Evolutionary conservation across 2,888 invertebrate genomes (phyloP), one percentile per base, ranked within the genome.

Genomic region (Macrosiphum euphorbiae): DNA sequence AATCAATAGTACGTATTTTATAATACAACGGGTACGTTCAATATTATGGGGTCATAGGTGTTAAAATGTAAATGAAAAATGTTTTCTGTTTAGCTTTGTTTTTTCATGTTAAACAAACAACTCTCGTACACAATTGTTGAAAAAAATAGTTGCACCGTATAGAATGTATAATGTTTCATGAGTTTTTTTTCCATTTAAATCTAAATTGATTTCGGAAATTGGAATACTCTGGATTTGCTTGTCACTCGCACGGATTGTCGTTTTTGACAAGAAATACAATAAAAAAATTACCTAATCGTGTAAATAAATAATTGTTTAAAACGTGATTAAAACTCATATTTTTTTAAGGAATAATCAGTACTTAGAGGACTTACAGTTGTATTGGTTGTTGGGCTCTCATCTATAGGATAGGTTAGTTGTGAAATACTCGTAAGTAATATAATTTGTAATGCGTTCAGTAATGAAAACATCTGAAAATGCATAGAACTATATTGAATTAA

Each of bases 141-240:
- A 78, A 78, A 78, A 78, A 78, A 78, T 35, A 78, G 8, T 78
- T 20, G 20, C 8, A 2, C 78, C 20, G 8, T 35, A 78, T 20
- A 35, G 35, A 78, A 35, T 35, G 7, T 35, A 78, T 78, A 78
- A 24, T 20, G 35, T 35, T 78, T 78, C 78, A 41, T 78, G 35
- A 35, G 20, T 35, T 35, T 78, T 78, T 67, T 78, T 78, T 78
- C 20, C 20, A 78, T 78, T 78, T 78, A 78, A 78, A 78, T 78
- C 78, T 78, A 78, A 35, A 78, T 78, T 78, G 78, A 78, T 78
- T 78, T 78, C n/a, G n/a, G n/a, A n/a, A n/a, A n/a, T n/a, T 78
- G 78, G 0, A 35, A 78, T 35, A 35, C n/a, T 35, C 16, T 20
- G 20, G 20, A 78, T 78, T 78, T 78, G 78, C 35, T 35, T 35